phyloP scores from a whole-genome alignment of 1,140 invertebrate species.

The Lepidurus couesii region DNA sequence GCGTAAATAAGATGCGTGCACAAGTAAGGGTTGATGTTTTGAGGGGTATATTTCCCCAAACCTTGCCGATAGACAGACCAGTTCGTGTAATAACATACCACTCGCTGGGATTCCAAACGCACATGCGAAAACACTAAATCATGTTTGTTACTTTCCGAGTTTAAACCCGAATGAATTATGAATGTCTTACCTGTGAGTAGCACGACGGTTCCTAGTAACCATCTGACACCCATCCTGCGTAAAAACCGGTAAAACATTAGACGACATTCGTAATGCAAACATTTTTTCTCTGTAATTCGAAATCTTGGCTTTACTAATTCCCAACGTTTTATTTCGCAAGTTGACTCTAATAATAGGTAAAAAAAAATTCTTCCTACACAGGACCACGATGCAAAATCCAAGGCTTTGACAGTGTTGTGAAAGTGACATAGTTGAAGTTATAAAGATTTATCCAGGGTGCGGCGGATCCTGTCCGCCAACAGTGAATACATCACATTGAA shows the following conservation, averaged over 20 bases:
- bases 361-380: too few species aligned
- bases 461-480: too few species aligned
- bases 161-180: background rate
- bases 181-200: background rate
- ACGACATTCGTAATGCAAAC: background rate
- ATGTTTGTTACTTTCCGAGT: background rate
- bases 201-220: background rate
- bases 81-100: conserved; percentile 91
- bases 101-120: conserved; percentile 38
- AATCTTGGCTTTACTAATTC: too few species aligned
- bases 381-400: too few species aligned
- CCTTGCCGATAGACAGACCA: conserved; percentile 70
- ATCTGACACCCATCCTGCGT: background rate
- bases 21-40: conserved; percentile 91
- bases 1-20: conserved; percentile 94
- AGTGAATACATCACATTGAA: too few species aligned
- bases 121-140: background rate
- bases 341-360: too few species aligned
- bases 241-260: background rate
- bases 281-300: background rate
- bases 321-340: too few species aligned
- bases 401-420: too few species aligned
- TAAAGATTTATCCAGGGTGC: too few species aligned
- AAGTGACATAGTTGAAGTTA: too few species aligned
- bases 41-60: conserved; percentile 76